A percentile compares a stretch with the other conserved stretches of the same genome.
Evolutionary conservation across 2,797 vertebrate genomes (phyloP).

Genomic region (Myripristis jacobus): DNA sequence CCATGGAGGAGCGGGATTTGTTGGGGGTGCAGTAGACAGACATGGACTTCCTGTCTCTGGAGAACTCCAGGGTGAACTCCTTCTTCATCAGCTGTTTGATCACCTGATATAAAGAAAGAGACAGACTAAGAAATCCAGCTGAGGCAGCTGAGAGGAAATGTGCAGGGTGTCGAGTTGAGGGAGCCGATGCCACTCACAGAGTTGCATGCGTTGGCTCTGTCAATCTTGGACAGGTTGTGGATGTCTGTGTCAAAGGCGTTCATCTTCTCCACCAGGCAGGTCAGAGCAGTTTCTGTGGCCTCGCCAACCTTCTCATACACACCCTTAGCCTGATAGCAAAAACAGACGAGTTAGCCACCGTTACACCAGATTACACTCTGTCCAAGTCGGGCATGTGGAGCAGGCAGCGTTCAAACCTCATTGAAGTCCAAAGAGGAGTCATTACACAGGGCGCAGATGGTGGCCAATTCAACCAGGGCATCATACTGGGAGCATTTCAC

Average conservation of each 20-base stretch:
- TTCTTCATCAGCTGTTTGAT: conserved; percentile 99
- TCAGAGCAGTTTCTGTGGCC: conserved; percentile 96
- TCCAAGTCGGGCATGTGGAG: background rate
- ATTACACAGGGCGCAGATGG: conserved; percentile 97
- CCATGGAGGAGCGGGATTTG: conserved; percentile 90
- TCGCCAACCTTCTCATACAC: conserved; percentile 98
- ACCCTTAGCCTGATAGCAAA: conserved; percentile 87
- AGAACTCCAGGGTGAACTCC: conserved; percentile 97
- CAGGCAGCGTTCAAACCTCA: conserved; percentile 82
- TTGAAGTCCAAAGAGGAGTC: conserved; percentile 98
- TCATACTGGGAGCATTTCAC: conserved; percentile 90
- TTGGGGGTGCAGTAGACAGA: conserved; percentile 96
- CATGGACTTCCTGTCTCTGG: conserved; percentile 98
- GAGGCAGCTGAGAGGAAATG: conserved; percentile 26
- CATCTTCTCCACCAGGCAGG: conserved; percentile 98
- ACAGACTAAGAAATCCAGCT: conserved; percentile 42
- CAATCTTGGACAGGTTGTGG: conserved; percentile 91
- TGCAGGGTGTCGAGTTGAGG: conserved; percentile 19
- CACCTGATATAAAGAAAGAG: conserved; percentile 81
- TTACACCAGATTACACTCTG: background rate
- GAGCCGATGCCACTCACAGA: conserved; percentile 85
- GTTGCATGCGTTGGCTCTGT: conserved; percentile 95
- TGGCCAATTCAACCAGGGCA: conserved; percentile 93
- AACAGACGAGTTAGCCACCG: background rate
- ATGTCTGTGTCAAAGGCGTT: conserved; percentile 96